Conservation (phyloP, 1,140 invertebrate genomes). For the Papilio aristodemus region DNA sequence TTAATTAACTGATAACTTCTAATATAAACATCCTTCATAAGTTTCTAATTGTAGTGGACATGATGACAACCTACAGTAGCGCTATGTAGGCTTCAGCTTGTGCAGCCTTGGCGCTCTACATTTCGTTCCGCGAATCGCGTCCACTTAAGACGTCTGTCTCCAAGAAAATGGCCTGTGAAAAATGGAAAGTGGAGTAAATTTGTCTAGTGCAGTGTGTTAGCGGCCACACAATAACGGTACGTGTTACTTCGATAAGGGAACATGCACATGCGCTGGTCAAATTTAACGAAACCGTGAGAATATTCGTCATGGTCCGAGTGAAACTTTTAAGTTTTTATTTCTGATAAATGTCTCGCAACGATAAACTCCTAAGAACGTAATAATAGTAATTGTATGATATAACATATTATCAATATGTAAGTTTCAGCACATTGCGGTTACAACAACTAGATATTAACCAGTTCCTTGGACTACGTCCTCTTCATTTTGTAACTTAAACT, state of each 20-base stretch:
- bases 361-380: constrained; percentile 3
- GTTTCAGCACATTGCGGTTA: neutral
- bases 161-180: constrained; percentile 70
- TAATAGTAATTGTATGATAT: constrained; percentile 7
- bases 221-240: constrained; percentile 58
- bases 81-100: constrained; percentile 51
- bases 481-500: neutral
- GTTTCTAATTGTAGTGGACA: neutral
- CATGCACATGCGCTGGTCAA: constrained; percentile 8
- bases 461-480: neutral
- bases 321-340: neutral
- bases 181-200: constrained; percentile 78
- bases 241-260: constrained; percentile 44
- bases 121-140: constrained; percentile 63
- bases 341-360: too few relatives aligned
- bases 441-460: neutral
- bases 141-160: constrained; percentile 57
- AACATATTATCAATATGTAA: neutral
- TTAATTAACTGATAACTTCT: neutral
- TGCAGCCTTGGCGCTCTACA: constrained; percentile 57
- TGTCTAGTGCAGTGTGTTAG: constrained; percentile 67
- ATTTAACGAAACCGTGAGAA: constrained; percentile 30
- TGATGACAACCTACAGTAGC: neutral
- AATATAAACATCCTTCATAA: neutral
- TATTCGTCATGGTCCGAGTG: neutral